A percentile compares a stretch with the other conserved stretches of the same genome.
phyloP scores from a whole-genome alignment of 2,113 vertebrate genomes.

The Hypocryptadius cinnamomeus region DNA sequence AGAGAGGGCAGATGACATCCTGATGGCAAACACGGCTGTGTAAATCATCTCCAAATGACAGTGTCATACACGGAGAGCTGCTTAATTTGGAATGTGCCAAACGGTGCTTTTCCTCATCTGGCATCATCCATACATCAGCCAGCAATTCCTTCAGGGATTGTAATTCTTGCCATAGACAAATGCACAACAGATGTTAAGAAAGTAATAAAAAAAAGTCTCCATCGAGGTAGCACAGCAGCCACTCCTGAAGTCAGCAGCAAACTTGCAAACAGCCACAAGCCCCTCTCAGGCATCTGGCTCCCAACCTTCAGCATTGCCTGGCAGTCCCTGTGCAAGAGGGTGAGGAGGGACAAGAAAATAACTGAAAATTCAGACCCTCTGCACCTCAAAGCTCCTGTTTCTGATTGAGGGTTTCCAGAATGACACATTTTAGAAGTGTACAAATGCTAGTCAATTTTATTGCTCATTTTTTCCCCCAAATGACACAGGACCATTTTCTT shows the following conservation, averaged over 20 bases:
- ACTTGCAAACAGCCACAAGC: neutral
- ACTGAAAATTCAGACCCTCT: neutral
- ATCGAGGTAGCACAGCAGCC: neutral
- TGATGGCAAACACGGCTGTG: constrained; percentile 1
- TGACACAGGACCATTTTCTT: neutral
- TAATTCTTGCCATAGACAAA: constrained; percentile 56
- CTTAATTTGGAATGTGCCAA: constrained; percentile 55
- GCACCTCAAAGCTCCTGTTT: neutral
- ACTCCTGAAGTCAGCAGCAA: neutral
- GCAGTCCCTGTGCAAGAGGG: neutral
- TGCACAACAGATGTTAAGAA: constrained; percentile 42
- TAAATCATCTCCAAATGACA: constrained; percentile 60
- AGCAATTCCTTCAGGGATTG: constrained; percentile 11
- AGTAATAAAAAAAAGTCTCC: neutral
- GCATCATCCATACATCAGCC: constrained; percentile 38
- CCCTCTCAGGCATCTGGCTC: neutral
- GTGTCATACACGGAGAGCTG: constrained; percentile 4
- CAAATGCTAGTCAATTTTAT: neutral
- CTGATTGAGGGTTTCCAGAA: neutral
- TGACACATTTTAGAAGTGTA: neutral
- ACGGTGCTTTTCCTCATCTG: constrained; percentile 49
- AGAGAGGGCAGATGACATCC: constrained; percentile 49
- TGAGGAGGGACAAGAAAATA: neutral
- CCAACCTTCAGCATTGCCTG: neutral
- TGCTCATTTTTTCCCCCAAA: accelerated